Evolutionary conservation across 2,113 vertebrate species (phyloP).

Genomic region (Psephotus haematonotus): DNA sequence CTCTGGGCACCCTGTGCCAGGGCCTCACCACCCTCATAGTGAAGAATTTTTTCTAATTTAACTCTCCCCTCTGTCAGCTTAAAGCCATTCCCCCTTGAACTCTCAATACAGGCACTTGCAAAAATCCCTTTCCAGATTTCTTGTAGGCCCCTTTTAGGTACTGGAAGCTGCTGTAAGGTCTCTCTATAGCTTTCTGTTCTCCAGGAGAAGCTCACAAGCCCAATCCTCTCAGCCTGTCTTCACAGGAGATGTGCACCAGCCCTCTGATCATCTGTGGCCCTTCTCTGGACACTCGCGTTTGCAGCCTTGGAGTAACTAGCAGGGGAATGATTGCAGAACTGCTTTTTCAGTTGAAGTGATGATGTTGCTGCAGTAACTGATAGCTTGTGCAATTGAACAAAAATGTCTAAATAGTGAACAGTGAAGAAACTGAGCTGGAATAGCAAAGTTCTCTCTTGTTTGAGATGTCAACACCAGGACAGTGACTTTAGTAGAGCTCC

Average conservation of each 20-base stretch:
- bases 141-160: not conserved
- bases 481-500: not conserved
- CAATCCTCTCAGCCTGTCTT: not conserved
- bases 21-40: not conserved
- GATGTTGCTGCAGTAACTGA: not conserved
- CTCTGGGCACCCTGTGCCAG: not conserved
- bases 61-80: not conserved
- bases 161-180: not conserved
- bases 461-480: not conserved
- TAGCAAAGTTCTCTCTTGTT: not conserved
- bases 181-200: not conserved
- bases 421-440: not conserved
- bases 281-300: not conserved
- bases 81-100: not conserved
- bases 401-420: not conserved
- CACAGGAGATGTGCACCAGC: not conserved
- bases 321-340: accelerated
- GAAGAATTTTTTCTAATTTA: not conserved
- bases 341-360: not conserved
- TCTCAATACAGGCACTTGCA: not conserved
- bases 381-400: not conserved
- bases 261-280: not conserved
- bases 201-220: not conserved
- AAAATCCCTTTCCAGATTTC: not conserved
- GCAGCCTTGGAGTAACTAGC: not conserved